A percentile compares a stretch with the other conserved stretches of the same genome.
Evolutionary conservation across 2,797 vertebrate species (phyloP).

Genomic region (Sardinella longiceps): DNA sequence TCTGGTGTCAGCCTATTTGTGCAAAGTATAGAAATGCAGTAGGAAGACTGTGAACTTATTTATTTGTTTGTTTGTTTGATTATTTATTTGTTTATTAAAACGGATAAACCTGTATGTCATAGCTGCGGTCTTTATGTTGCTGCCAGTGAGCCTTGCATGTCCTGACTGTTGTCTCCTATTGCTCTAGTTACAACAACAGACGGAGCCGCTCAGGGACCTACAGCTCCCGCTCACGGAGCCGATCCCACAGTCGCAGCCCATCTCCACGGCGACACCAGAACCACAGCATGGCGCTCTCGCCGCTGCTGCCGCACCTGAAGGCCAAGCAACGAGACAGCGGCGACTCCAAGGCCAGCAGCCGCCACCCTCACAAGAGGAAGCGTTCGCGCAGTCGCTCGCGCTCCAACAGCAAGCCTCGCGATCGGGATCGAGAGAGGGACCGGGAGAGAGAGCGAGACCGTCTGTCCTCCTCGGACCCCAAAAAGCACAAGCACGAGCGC

Average conservation of each 20-base stretch:
- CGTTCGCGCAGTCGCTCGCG: conserved; percentile 83
- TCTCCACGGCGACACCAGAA: conserved; percentile 89
- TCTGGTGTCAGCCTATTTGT: no score
- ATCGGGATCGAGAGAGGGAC: conserved; percentile 72
- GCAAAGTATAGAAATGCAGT: no score
- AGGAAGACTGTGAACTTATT: no score
- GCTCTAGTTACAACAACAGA: conserved; percentile 89
- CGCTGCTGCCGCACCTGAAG: conserved; percentile 88
- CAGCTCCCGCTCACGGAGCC: conserved; percentile 93
- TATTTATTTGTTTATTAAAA: no score
- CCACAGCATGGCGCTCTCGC: conserved; percentile 80
- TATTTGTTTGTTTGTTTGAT: no score
- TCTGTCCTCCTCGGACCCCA: conserved; percentile 78
- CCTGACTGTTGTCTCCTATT: not conserved
- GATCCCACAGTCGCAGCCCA: conserved; percentile 92
- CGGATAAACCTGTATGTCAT: no score
- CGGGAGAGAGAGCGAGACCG: conserved; percentile 80
- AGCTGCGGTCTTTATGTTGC: no score
- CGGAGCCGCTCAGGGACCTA: conserved; percentile 95
- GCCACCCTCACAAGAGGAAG: conserved; percentile 95
- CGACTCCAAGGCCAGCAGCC: conserved; percentile 49
- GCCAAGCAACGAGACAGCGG: conserved; percentile 78
- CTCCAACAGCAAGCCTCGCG: conserved; percentile 84
- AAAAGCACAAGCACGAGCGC: conserved; percentile 96
- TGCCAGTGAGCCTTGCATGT: no score